Conservation (phyloP, 2,797 vertebrate genomes). For the Danio aesculapii region DNA sequence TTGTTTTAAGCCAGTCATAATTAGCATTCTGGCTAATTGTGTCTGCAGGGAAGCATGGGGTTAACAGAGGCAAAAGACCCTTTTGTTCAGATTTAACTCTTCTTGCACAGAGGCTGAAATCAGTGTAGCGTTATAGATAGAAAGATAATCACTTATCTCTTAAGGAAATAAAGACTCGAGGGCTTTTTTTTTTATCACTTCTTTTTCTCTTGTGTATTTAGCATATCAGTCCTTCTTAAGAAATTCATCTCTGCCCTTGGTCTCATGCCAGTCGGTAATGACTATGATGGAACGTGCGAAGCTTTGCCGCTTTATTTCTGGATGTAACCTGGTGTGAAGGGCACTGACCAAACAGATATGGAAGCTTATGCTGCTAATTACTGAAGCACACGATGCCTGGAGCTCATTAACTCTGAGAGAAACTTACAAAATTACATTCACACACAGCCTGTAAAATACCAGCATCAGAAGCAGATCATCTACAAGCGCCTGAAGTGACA, state of each 20-base stretch:
- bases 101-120: slow-evolving; percentile 54
- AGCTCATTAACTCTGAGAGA: slow-evolving; percentile 67
- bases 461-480: not conserved
- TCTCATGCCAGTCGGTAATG: slow-evolving; percentile 74
- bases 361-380: slow-evolving; percentile 75
- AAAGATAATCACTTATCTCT: slow-evolving; percentile 62
- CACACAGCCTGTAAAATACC: slow-evolving; percentile 45
- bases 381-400: slow-evolving; percentile 46
- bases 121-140: slow-evolving; percentile 52
- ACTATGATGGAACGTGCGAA: slow-evolving; percentile 63
- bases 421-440: slow-evolving; percentile 64
- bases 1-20: slow-evolving; percentile 58
- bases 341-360: slow-evolving; percentile 70
- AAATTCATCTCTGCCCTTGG: slow-evolving; percentile 57
- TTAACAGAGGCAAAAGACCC: slow-evolving; percentile 62
- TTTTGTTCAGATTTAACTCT: slow-evolving; percentile 65
- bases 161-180: slow-evolving; percentile 55
- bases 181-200: slow-evolving; percentile 14
- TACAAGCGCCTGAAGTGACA: not conserved
- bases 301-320: slow-evolving; percentile 70
- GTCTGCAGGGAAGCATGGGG: slow-evolving; percentile 56
- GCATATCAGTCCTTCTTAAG: slow-evolving; percentile 12
- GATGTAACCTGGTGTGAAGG: slow-evolving; percentile 77
- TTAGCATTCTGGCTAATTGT: slow-evolving; percentile 56
- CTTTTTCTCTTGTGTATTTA: not conserved